A percentile compares a stretch with the other conserved stretches of the same genome.
These are phyloP conservation scores for Rhadinocentrus ornatus DNA, from an alignment of 2,797 vertebrate genomes.

Conservation along the genomic window DNA sequence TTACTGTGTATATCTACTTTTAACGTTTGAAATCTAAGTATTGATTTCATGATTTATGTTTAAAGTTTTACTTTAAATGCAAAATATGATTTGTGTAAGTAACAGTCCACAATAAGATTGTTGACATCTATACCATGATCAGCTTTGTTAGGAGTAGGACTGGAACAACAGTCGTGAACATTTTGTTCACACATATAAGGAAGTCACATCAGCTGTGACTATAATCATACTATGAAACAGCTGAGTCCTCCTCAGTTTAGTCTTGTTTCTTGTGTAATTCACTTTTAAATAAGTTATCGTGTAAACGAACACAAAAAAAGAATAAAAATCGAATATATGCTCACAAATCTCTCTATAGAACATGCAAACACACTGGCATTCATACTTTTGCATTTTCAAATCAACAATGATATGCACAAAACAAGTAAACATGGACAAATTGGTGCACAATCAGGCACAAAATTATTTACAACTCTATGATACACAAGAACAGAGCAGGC, in stretches of 20 bases:
- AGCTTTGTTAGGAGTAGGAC: background rate
- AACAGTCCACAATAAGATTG: background rate
- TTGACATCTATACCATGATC: background rate
- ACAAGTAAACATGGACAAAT: background rate
- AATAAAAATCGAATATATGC: background rate
- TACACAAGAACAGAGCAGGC: conserved; percentile 15
- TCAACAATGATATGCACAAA: background rate
- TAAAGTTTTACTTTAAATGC: background rate
- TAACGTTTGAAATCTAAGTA: background rate
- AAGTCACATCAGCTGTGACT: conserved; percentile 1
- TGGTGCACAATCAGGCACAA: background rate
- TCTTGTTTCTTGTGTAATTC: background rate
- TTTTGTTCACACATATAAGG: conserved; percentile 30
- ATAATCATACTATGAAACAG: background rate
- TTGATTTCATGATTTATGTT: background rate
- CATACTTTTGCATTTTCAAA: background rate
- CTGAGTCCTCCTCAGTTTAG: background rate
- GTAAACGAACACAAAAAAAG: background rate
- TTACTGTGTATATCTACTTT: background rate
- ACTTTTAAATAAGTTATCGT: background rate
- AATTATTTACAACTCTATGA: background rate
- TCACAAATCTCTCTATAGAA: background rate
- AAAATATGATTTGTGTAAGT: background rate
- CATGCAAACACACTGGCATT: background rate
- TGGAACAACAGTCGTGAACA: conserved; percentile 5